Evolutionary conservation across 2,113 vertebrate species (phyloP), one percentile per base, ranked within the genome.

Genomic region (Hemibates koningsi): DNA sequence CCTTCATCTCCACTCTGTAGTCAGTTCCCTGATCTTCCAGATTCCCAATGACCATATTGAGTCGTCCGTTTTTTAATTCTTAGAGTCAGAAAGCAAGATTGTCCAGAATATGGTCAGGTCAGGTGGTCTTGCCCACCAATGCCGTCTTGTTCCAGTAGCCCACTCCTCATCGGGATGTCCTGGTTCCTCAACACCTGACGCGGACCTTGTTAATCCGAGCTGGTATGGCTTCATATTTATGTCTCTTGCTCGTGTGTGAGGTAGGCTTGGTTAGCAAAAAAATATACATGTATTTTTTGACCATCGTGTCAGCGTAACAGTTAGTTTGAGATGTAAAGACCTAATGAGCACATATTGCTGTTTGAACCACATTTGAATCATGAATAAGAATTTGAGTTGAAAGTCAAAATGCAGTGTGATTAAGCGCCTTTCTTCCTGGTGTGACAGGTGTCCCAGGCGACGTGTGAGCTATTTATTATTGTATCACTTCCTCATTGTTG

Each of bases 401-500:
- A 57, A 38, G 21, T 34, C 1, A 38, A 27, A 41, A 43, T 56
- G 5, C 14, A 48, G 32, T 3, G 7, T 17, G 14, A 41, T 81
- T 82, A 9, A 85, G 52, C 9, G 3, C 9, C 80, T 45, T 38
- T 68, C 21, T 45, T 41, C 32, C 80, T 59, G 48, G 6, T 34
- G 50, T 73, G 56, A 81, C 86, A 14, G 48, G 48, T 29, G 50
- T 45, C 17, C 6, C 13, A 4, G 61, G 32, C 34, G 36, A 48
- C 3, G 5, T 84, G 78, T 83, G 81, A 27, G 36, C 76, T 71
- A 5, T 88, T 89, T 73, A 56, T 89, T 73, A 29, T 48, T 9
- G 41, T 32, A 81, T 80, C 84, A 80, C 76, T 93, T 93, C 85
- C 82, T 91, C 50, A n/a, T 89, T 85, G 50, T 52, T 24, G 52